These are phyloP conservation scores for Cetoscarus ocellatus DNA, from an alignment of 2,797 vertebrate genomes.

Conservation along the genomic window DNA sequence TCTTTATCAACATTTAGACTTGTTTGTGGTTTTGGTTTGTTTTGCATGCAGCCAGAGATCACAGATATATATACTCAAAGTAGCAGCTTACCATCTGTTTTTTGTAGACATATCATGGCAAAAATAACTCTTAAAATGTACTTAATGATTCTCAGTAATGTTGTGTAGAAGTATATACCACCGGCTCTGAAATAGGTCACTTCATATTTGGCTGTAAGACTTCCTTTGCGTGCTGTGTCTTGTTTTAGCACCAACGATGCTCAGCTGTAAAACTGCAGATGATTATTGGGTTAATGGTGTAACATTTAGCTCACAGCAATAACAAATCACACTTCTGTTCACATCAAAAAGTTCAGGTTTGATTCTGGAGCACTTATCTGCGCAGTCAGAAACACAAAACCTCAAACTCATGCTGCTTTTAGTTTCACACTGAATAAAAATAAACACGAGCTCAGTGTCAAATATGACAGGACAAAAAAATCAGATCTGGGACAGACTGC, in stretches of 20 bases:
- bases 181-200: neutral
- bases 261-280: neutral
- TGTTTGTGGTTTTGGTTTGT: too few species aligned
- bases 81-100: too few species aligned
- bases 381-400: neutral
- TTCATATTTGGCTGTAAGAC: neutral
- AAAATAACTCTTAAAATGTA: too few species aligned
- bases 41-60: too few species aligned
- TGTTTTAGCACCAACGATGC: neutral
- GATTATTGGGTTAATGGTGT: neutral
- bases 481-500: neutral
- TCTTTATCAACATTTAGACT: too few species aligned
- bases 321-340: neutral
- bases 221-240: conserved; percentile 1
- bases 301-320: neutral
- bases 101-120: too few species aligned
- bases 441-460: neutral
- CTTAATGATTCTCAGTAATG: too few species aligned
- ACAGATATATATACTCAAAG: too few species aligned
- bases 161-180: neutral
- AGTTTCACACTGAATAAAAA: conserved; percentile 1
- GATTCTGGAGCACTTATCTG: neutral
- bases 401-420: neutral
- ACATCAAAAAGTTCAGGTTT: neutral
- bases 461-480: conserved; percentile 2